Evolutionary conservation across 2,888 invertebrate species (phyloP).

Genomic region (Stomorhina lunata): DNA sequence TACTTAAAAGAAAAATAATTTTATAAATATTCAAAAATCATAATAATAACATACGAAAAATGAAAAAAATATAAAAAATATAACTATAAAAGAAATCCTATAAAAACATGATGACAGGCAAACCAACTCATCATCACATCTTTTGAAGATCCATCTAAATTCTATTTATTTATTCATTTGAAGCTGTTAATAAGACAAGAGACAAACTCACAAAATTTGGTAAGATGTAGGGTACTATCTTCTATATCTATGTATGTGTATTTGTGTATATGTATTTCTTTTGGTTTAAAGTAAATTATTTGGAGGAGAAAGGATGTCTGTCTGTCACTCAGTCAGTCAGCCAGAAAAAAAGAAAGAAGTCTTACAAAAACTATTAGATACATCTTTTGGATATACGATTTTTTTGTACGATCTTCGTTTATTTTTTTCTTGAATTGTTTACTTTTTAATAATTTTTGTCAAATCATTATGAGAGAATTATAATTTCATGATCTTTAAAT

Average conservation of each 20-base stretch:
- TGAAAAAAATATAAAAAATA: too few relatives aligned
- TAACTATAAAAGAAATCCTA: too few relatives aligned
- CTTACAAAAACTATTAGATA: conserved; percentile 44
- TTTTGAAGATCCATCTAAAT: not conserved
- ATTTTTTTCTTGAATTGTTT: conserved; percentile 63
- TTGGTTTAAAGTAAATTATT: not conserved
- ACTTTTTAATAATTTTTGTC: conserved; percentile 66
- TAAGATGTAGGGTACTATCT: too few relatives aligned
- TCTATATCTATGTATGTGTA: not conserved
- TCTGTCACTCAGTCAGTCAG: conserved; percentile 31
- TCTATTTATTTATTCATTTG: not conserved
- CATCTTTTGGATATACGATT: conserved; percentile 9
- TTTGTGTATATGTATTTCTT: not conserved
- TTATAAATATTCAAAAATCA: conserved; percentile 57
- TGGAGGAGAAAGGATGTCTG: conserved; percentile 58
- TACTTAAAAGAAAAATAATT: conserved; percentile 50
- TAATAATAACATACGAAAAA: conserved; percentile 37
- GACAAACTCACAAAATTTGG: conserved; percentile 19
- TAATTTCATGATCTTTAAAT: conserved; percentile 68
- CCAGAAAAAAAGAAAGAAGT: conserved; percentile 4
- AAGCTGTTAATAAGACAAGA: too few relatives aligned
- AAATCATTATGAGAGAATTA: conserved; percentile 70
- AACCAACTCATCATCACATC: conserved; percentile 47
- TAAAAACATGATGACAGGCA: conserved; percentile 66
- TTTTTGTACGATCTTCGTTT: conserved; percentile 50